These are phyloP conservation scores for Leptoclinus maculatus DNA, from an alignment of 2,797 vertebrate species.

Conservation along the genomic window DNA sequence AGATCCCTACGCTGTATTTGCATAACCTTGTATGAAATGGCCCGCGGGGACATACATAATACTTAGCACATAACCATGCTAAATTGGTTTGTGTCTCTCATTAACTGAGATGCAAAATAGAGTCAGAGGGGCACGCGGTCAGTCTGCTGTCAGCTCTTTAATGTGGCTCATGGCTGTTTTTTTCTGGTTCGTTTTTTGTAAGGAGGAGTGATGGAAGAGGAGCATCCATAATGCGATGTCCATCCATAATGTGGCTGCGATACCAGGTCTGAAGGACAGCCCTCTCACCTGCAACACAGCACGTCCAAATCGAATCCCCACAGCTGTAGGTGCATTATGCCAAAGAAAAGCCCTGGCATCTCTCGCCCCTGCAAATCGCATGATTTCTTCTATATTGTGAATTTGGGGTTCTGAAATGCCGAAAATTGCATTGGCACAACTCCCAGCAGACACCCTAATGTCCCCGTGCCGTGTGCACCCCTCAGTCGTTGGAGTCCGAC, in stretches of 20 bases:
- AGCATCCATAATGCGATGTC: slow-evolving; percentile 2
- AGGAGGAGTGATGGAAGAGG: slow-evolving; percentile 1
- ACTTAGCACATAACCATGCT: slow-evolving; percentile 61
- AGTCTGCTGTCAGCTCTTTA: slow-evolving; percentile 18
- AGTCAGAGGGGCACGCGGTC: slow-evolving; percentile 34
- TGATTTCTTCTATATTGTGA: slow-evolving; percentile 48
- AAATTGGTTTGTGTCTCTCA: slow-evolving; percentile 66
- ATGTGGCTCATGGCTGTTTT: background rate
- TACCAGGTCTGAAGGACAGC: slow-evolving; percentile 34
- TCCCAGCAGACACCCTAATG: slow-evolving; percentile 53
- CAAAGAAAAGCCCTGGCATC: slow-evolving; percentile 54
- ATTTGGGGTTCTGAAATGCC: slow-evolving; percentile 62
- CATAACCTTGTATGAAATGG: slow-evolving; percentile 69
- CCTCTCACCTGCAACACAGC: slow-evolving; percentile 53
- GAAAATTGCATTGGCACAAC: slow-evolving; percentile 68
- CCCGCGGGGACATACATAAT: slow-evolving; percentile 64
- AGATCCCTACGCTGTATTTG: slow-evolving; percentile 61
- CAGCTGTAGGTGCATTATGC: slow-evolving; percentile 57
- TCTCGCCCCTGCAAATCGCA: slow-evolving; percentile 41
- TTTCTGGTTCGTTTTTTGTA: background rate
- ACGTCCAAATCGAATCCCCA: slow-evolving; percentile 58
- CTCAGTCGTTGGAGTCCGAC: slow-evolving; percentile 65
- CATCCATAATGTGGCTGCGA: background rate
- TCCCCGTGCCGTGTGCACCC: slow-evolving; percentile 23
- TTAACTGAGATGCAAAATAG: slow-evolving; percentile 57